Conservation (phyloP, 2,797 vertebrate species). For the Hippoglossus hippoglossus region DNA sequence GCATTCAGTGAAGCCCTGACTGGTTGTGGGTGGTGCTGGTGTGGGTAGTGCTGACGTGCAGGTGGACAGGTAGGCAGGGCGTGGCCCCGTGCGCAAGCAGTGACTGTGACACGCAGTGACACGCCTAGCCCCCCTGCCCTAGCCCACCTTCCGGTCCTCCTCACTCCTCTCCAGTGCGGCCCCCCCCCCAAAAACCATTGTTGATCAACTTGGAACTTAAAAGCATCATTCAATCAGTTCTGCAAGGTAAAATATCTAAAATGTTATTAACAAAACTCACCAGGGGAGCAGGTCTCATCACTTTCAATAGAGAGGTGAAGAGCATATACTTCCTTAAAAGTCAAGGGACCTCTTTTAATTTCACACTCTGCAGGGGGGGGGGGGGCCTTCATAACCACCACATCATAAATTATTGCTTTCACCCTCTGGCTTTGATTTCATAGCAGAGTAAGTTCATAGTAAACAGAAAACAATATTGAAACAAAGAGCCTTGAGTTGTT, state of each 20-base stretch:
- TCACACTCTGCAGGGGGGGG: conserved; percentile 43
- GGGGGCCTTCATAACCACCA: too few relatives aligned
- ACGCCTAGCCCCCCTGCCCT: conserved; percentile 84
- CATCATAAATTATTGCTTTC: conserved; percentile 55
- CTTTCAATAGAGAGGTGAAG: conserved; percentile 15
- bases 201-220: conserved; percentile 7
- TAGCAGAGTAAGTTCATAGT: conserved; percentile 7
- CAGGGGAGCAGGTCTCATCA: conserved; percentile 27
- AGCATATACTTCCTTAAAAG: conserved; percentile 27
- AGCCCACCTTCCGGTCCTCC: conserved; percentile 39
- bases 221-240: conserved; percentile 17
- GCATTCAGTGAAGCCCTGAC: conserved; percentile 1
- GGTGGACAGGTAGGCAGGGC: conserved; percentile 83
- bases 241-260: conserved; percentile 20
- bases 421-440: conserved; percentile 38
- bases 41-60: conserved; percentile 60
- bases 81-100: conserved; percentile 85
- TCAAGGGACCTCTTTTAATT: conserved; percentile 40
- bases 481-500: conserved; percentile 34
- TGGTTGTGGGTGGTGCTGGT: conserved; percentile 20
- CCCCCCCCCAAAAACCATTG: not conserved
- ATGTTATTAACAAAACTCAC: conserved; percentile 42
- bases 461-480: conserved; percentile 28
- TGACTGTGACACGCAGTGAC: conserved; percentile 87
- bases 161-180: conserved; percentile 17